A percentile compares a stretch with the other conserved stretches of the same genome.
phyloP scores from a whole-genome alignment of 1,140 invertebrate species.

The Drosophila persimilis region DNA sequence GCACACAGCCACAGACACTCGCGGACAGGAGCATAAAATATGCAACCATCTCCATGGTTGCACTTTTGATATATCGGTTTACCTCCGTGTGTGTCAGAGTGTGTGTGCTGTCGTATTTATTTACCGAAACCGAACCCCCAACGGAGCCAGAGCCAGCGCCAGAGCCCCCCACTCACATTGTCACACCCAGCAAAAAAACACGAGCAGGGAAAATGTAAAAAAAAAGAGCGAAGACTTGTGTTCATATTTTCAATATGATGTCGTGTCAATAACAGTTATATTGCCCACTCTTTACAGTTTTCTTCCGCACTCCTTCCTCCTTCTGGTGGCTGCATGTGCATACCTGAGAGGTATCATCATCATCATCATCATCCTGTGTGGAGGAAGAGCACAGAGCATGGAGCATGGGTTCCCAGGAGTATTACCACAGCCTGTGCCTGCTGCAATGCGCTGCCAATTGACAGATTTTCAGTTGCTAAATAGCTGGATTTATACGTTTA shows the following conservation, averaged over 20 bases:
- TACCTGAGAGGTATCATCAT: slow-evolving; percentile 2
- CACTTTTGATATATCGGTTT: slow-evolving; percentile 44
- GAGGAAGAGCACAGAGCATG: no score
- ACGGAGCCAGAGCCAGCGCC: slow-evolving; percentile 17
- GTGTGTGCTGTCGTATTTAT: slow-evolving; percentile 68
- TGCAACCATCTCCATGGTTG: slow-evolving; percentile 30
- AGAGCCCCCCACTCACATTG: slow-evolving; percentile 8
- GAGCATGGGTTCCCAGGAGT: slow-evolving; percentile 19
- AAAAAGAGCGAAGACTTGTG: slow-evolving; percentile 9
- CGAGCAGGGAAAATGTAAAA: slow-evolving; percentile 23
- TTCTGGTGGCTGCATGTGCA: neutral
- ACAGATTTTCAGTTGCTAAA: slow-evolving; percentile 11
- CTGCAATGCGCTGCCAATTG: slow-evolving; percentile 22
- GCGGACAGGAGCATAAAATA: slow-evolving; percentile 46
- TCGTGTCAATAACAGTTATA: slow-evolving; percentile 79
- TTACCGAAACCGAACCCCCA: slow-evolving; percentile 50
- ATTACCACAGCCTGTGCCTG: neutral
- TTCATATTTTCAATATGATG: slow-evolving; percentile 77
- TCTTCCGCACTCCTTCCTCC: neutral
- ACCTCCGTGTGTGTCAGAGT: slow-evolving; percentile 3
- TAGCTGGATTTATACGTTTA: neutral
- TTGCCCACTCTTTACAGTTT: slow-evolving; percentile 40
- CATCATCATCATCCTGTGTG: neutral
- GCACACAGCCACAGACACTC: slow-evolving; percentile 6
- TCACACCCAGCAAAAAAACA: slow-evolving; percentile 1